Evolutionary conservation across 2,113 vertebrate genomes (phyloP), one percentile per base, ranked within the genome.

Genomic region (Mus musculus): DNA sequence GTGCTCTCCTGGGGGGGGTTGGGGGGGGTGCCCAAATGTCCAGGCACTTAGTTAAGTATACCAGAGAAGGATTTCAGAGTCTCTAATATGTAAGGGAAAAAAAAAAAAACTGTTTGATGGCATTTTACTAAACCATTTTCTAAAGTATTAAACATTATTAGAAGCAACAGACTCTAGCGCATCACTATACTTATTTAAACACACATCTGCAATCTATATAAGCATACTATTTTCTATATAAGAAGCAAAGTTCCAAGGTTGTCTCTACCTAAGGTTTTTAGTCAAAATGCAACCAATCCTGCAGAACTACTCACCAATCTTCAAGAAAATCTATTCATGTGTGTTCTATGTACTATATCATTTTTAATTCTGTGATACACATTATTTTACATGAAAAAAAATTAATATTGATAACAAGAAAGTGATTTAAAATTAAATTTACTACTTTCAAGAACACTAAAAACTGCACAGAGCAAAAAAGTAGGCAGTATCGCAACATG

Each of bases 251-350:
- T 96, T 89, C 85, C 95, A 92, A 96, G 96, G 97, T 95, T 96
- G 97, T 97, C 98, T 92, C 98, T 98, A 98, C 98, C 97, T 98
- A 98, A 14, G 96, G 95, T 93, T 98, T 98, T 96, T 96, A 98
- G 98, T 98, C 98, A 98, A 98, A 98, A 99, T 98, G 98, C 98
- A 98, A 98, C 98, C 98, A 97, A 98, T 99, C 98, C 99, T 98
- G 98, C 99, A 99, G 98, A 98, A 97, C 86, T 96, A 33, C 5
- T 69, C 26, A 69, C 12, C 97, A 98, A 97, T 84, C 24, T 86
- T 49, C 46, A 42, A 72, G 24, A 94, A 93, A 52, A 92, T 80
- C 80, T 90, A 0, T 28, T 17, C 0, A 78, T 63, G 3, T 65
- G 16, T 71, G 3, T 28, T 59, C 1, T 52, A 59, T 36, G 33